Evolutionary conservation across 2,797 vertebrate species (phyloP), one percentile per base, ranked within the genome.

Genomic region (Poecilia gillii): DNA sequence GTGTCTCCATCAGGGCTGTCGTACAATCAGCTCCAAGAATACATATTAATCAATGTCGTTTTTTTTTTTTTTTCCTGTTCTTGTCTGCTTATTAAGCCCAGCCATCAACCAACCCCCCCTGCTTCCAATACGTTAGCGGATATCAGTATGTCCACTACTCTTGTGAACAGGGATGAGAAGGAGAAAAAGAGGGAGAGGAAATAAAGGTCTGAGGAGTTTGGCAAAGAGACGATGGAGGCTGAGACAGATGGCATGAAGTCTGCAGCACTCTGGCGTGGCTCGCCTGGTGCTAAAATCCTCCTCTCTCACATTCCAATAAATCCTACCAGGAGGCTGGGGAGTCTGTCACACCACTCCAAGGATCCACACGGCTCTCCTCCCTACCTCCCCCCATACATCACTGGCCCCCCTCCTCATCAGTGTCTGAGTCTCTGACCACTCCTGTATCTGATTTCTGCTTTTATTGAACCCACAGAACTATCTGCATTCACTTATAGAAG

Each of bases 211-310:
- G 94, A 95, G 88, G 95, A 95, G 95, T 95, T 96, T 96, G 96
- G 96, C 96, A 96, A 89, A 79, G 92, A 84, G 82, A 92, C 85
- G 92, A 96, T 90, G 89, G 95, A 96, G 95, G 94, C 95, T 95
- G 95, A 96, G 96, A 96, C 96, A 96, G 96, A 96, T 96, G 96
- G 96, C 95, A 94, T 93, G 94, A 95, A 96, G 96, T 96, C 96
- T 96, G 96, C 94, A 87, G 93, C 94, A 95, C 95, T 96, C 95
- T 96, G 96, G 96, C 95, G 94, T 91, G 90, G 92, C 91, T 95
- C 91, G 92, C 93, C 91, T 96, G 95, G 96, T 95, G 96, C 95
- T 96, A 96, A 96, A 96, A 96, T 96, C 95, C 94, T 96, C 93
- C 95, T 96, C 95, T 94, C 94, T 96, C 95, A 96, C 96, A 96